Percentiles rank a stretch among this genome's conserved stretches.
Conservation (phyloP, 2,888 invertebrate species). For the Rotaria macrura region DNA sequence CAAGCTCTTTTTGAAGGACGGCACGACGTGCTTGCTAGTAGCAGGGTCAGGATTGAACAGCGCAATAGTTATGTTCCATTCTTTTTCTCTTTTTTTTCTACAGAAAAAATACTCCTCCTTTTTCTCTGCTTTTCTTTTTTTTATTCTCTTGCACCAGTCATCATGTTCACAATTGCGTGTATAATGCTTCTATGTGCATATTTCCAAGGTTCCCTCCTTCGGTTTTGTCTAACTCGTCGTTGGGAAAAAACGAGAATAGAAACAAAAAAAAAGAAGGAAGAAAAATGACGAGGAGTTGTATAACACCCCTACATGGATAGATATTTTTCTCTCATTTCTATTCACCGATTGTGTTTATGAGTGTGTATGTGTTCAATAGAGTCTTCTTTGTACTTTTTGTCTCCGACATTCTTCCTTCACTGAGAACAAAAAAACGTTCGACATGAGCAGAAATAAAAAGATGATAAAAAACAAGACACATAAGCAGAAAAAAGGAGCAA, state of each 20-base stretch:
- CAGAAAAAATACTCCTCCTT: not conserved
- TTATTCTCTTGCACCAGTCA: not conserved
- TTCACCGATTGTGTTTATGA: not conserved
- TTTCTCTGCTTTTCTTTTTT: not conserved
- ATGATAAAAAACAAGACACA: not conserved
- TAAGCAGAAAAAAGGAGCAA: not conserved
- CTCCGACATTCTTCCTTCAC: not conserved
- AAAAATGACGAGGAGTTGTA: not conserved
- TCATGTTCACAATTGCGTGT: conserved; percentile 21
- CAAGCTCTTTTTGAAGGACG: not conserved
- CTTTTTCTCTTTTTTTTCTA: not conserved
- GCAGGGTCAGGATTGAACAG: not conserved
- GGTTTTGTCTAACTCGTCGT: not conserved
- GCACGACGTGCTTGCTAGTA: not conserved
- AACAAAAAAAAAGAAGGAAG: not conserved
- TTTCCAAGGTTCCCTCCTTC: conserved; percentile 5
- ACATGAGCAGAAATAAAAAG: not conserved
- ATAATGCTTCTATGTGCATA: conserved; percentile 21
- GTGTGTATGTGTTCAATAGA: not conserved
- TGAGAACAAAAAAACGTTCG: not conserved
- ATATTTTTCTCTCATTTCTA: not conserved
- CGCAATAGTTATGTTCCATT: not conserved
- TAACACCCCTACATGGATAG: not conserved
- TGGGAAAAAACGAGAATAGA: not conserved
- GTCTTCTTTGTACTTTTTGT: conserved; percentile 15